Base-by-base conservation (phyloP, 1,140 invertebrate genomes). In the Neodiprion fabricii region DNA sequence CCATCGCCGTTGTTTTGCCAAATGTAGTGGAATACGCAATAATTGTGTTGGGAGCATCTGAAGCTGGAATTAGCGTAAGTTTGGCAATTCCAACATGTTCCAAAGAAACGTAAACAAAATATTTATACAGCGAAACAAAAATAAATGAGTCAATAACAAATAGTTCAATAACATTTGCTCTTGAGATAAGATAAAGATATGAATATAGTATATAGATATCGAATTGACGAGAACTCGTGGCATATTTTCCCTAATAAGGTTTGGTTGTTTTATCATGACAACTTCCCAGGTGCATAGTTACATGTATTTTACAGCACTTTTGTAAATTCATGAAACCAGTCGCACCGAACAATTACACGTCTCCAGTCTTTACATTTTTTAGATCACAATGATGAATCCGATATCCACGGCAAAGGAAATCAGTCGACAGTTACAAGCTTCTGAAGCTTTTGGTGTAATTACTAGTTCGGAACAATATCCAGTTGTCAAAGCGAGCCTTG, bases 11-110 rank as follows among this genome's bases (percentile, higher is more conserved):
- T 9, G 89, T 94, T 79, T 80, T 94, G 73, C 91, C 93, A 4
- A 97, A 96, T 85, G 81, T 91, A 21, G 94, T 94, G 0, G 94
- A 96, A 83, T 95, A 91, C 82, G 88, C 90, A 0, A 90, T 94
- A 4, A 88, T 91, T 1, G 74, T 90, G 10, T 79, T 95, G 69
- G 95, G 93, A 9, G 90, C 90, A 67, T 85, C 93, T 11, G 89
- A 91, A 77, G 91, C 93, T 67, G 95, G 95, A 0, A 88, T 93
- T 7, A 81, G 91, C 8, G 90, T 94, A 78, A 79, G 74, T 78
- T 17, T 23, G 53, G n/a, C 14, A 21, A 28, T 10, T 48, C 7
- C 9, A 12, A 21, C 17, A 68, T 23, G 3, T 10, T 0, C 11
- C 67, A 68, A 21, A 11, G 21, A 23, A 23, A 23, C 21, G 12